Base-by-base conservation (phyloP, 2,797 vertebrate genomes). In the Fistularia commersonii region DNA sequence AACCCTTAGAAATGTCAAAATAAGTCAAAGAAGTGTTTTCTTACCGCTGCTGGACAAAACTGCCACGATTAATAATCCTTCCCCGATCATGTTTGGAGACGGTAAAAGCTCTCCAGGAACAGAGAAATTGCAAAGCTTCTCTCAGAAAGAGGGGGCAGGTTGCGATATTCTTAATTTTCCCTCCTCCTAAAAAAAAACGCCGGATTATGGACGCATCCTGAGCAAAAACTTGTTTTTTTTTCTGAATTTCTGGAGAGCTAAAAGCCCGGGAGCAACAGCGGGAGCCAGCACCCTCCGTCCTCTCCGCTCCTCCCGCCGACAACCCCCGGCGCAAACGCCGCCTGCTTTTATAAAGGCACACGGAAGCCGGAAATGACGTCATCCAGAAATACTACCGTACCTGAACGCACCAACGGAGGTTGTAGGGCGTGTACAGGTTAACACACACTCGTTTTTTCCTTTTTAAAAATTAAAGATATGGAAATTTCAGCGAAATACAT, bases 351-450 rank as follows among this genome's bases (percentile, higher is more conserved):
- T 85, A 80, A 45, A 6, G n/a, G 6, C 48, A 32, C 8, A 41
- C 3, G 41, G 32, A n/a, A 57, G 34, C 12, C 53, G 85, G 88
- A 88, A 83, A 64, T 91, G 86, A 91, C 90, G 61, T 91, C 87
- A 90, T 49, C 60, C 14, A 11, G 31, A 34, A 36, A 14, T 8
- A 12, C 41, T 37, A 0, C 0, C 10, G 34, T 41, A 69, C 67
- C 66, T 81, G 66, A 47, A n/a, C 23, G 0, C 9, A 54, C 50
- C 45, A 44, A 44, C 12, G 1, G 7, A 14, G 58, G 61, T 45
- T 61, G 55, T 60, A 66, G 64, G 76, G 79, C 44, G 61, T 61
- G 54, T 8, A 11, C 55, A 51, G 45, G 56, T 69, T 7, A 36
- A 36, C 23, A 23, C 4, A 23, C 2, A 23, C 23, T 23, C 23